phyloP scores from a whole-genome alignment of 1,140 invertebrate species.

The Eriocheir sinensis region DNA sequence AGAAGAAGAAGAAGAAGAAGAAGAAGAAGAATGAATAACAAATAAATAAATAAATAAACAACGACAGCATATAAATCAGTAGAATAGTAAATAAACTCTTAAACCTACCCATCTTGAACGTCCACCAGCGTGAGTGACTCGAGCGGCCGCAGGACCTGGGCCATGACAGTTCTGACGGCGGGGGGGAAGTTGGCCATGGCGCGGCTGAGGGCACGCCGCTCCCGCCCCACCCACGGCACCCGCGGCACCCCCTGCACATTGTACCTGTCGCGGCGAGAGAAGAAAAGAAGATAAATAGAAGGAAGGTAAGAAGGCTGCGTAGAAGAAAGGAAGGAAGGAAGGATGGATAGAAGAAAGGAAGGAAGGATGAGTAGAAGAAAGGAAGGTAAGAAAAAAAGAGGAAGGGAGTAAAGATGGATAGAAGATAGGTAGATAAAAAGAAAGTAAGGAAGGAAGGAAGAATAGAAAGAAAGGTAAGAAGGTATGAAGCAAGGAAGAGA shows the following conservation, averaged over 20 bases:
- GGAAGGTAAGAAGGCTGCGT: not conserved
- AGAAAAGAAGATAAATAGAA: not conserved
- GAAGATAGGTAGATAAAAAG: not conserved
- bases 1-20: too few relatives aligned
- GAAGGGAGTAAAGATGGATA: not conserved
- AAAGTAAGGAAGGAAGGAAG: not conserved
- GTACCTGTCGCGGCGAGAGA: slow-evolving; percentile 45
- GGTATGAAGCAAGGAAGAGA: too few relatives aligned
- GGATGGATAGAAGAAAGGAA: not conserved
- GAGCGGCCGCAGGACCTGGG: slow-evolving; percentile 70
- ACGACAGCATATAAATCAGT: too few relatives aligned
- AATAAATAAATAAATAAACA: not conserved
- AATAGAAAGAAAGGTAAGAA: too few relatives aligned
- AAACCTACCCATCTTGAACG: slow-evolving; percentile 51
- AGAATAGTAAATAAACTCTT: not conserved
- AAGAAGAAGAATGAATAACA: too few relatives aligned
- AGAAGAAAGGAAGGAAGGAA: not conserved
- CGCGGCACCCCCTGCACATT: slow-evolving; percentile 37
- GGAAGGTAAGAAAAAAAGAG: not conserved
- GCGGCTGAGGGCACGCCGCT: slow-evolving; percentile 65
- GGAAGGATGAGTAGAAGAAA: not conserved
- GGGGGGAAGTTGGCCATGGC: slow-evolving; percentile 78
- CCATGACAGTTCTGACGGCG: slow-evolving; percentile 69
- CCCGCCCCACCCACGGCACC: slow-evolving; percentile 49
- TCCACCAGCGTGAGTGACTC: slow-evolving; percentile 64